phyloP scores from a whole-genome alignment of 2,797 vertebrate species.

The Cuniculus paca region DNA sequence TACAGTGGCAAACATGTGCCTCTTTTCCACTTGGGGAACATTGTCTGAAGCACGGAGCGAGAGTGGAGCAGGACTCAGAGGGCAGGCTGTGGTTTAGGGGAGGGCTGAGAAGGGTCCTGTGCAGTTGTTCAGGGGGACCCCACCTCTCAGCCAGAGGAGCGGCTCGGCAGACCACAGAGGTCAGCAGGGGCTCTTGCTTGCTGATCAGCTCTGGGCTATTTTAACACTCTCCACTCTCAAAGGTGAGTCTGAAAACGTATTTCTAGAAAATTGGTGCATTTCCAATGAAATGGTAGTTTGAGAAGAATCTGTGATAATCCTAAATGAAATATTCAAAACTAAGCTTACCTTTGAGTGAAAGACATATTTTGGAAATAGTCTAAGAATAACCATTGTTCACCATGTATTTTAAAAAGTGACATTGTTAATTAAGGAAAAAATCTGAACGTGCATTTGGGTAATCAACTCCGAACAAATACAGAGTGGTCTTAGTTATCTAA shows the following conservation, averaged over 20 bases:
- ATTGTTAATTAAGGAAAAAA: constrained; percentile 4
- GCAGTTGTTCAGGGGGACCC: not conserved
- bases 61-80: constrained; percentile 29
- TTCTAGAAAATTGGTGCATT: not conserved
- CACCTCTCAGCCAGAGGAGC: not conserved
- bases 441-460: not conserved
- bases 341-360: constrained; percentile 31
- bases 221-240: not conserved
- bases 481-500: not conserved
- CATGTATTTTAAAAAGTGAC: not conserved
- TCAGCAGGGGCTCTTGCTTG: not conserved
- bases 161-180: not conserved
- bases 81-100: not conserved
- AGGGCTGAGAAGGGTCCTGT: not conserved
- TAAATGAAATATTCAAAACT: constrained; percentile 18
- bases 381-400: constrained; percentile 50
- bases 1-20: constrained; percentile 5
- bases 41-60: constrained; percentile 12
- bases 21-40: not conserved
- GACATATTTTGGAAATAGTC: constrained; percentile 43
- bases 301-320: constrained; percentile 6
- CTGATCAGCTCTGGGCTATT: constrained; percentile 55
- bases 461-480: not conserved
- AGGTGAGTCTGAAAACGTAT: constrained; percentile 20
- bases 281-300: constrained; percentile 32